These are phyloP conservation scores for Moxostoma hubbsi DNA, from an alignment of 2,797 vertebrate genomes.

Conservation along the genomic window DNA sequence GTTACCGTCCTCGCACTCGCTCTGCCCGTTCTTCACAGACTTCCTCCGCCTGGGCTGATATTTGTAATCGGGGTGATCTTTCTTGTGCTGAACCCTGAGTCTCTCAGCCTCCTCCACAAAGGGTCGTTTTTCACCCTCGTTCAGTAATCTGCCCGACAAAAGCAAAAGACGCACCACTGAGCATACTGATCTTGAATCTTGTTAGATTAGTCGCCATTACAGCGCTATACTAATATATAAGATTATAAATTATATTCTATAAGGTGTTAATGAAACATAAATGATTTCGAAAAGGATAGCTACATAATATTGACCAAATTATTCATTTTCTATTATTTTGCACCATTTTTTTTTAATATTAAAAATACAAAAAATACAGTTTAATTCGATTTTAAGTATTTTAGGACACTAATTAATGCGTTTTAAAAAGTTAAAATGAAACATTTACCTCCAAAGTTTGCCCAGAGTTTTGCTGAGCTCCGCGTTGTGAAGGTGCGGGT, in stretches of 20 bases:
- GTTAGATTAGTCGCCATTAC: neutral
- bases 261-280: too few relatives aligned
- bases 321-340: too few relatives aligned
- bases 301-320: too few relatives aligned
- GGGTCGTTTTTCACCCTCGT: slow-evolving; percentile 93
- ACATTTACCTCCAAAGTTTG: slow-evolving; percentile 93
- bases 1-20: slow-evolving; percentile 86
- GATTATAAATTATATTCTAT: neutral
- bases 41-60: slow-evolving; percentile 93
- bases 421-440: neutral
- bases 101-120: slow-evolving; percentile 96
- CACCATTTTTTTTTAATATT: too few relatives aligned
- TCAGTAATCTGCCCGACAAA: slow-evolving; percentile 81
- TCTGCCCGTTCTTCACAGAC: slow-evolving; percentile 93
- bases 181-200: neutral
- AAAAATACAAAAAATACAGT: too few relatives aligned
- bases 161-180: neutral
- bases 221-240: neutral
- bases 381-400: too few relatives aligned
- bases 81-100: slow-evolving; percentile 96
- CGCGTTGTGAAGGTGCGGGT: slow-evolving; percentile 94
- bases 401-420: too few relatives aligned
- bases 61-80: slow-evolving; percentile 96
- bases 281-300: too few relatives aligned
- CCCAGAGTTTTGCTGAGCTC: slow-evolving; percentile 97